phyloP scores from a whole-genome alignment of 2,888 invertebrate species.

The Polylopha cassiicola region DNA sequence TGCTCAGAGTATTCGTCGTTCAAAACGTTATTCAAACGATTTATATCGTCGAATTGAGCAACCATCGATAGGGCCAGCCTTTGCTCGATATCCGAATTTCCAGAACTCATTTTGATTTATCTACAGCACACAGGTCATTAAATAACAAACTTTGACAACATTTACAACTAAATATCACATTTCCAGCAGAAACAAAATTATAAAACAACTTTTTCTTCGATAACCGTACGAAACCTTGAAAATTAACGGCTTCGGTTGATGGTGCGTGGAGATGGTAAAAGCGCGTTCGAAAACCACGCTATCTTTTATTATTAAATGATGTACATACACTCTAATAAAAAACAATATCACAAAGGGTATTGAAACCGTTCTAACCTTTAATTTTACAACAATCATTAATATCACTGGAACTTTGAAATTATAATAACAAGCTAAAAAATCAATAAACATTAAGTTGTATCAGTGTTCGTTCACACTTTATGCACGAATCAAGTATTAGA shows the following conservation, averaged over 20 bases:
- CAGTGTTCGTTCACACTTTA: too few relatives aligned
- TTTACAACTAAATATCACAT: conserved; percentile 26
- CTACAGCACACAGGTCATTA: conserved; percentile 20
- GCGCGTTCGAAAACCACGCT: conserved; percentile 12
- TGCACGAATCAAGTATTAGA: too few relatives aligned
- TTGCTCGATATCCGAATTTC: conserved; percentile 58
- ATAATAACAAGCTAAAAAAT: too few relatives aligned
- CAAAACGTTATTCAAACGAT: conserved; percentile 80
- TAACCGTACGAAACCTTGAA: conserved; percentile 18
- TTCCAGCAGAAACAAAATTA: conserved; percentile 19
- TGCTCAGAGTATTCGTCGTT: conserved; percentile 82
- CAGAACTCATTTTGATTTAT: conserved; percentile 57
- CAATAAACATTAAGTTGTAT: too few relatives aligned
- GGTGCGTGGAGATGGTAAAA: conserved; percentile 7
- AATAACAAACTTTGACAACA: conserved; percentile 20
- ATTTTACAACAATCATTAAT: too few relatives aligned
- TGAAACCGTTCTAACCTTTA: too few relatives aligned
- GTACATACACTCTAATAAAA: too few relatives aligned
- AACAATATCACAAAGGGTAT: too few relatives aligned
- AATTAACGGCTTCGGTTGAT: conserved; percentile 18
- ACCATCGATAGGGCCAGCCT: conserved; percentile 76
- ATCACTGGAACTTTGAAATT: too few relatives aligned
- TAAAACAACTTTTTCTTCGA: conserved; percentile 13
- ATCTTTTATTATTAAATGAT: too few relatives aligned
- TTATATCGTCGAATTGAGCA: conserved; percentile 84